Evolutionary conservation across 1,140 invertebrate genomes (phyloP).

Genomic region (Wiebesia pumilae): DNA sequence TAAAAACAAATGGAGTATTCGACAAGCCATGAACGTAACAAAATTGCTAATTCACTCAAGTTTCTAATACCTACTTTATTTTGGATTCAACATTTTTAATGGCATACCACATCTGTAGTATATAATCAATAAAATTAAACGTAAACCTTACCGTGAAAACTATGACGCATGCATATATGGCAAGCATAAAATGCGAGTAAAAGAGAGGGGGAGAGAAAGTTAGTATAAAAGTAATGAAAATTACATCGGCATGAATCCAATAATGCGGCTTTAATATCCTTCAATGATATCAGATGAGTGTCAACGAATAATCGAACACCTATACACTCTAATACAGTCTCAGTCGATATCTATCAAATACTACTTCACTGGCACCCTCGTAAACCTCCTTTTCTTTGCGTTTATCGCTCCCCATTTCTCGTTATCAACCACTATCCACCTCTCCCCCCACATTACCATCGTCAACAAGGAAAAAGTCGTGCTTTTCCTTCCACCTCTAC

Average conservation of each 20-base stretch:
- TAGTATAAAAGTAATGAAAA: conserved; percentile 39
- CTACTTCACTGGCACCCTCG: no score
- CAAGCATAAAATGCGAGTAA: background rate
- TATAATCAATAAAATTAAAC: conserved; percentile 14
- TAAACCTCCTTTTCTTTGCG: background rate
- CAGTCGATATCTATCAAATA: conserved; percentile 15
- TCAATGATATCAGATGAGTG: conserved; percentile 31
- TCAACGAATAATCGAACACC: conserved; percentile 35
- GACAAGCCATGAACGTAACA: background rate
- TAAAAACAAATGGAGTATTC: background rate
- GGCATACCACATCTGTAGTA: background rate
- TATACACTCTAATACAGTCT: conserved; percentile 20
- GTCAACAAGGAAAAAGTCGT: background rate
- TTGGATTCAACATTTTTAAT: background rate
- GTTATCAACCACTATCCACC: background rate
- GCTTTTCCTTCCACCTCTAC: background rate
- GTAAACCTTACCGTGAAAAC: conserved; percentile 4
- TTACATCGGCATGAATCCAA: conserved; percentile 35
- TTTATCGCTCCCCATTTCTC: background rate
- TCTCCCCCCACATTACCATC: background rate
- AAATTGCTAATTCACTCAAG: background rate
- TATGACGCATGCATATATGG: no score
- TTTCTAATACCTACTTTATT: conserved; percentile 9
- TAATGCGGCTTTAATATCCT: conserved; percentile 34
- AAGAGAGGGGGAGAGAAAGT: background rate